phyloP scores from a whole-genome alignment of 1,140 invertebrate species.

The Heterodera carotae region DNA sequence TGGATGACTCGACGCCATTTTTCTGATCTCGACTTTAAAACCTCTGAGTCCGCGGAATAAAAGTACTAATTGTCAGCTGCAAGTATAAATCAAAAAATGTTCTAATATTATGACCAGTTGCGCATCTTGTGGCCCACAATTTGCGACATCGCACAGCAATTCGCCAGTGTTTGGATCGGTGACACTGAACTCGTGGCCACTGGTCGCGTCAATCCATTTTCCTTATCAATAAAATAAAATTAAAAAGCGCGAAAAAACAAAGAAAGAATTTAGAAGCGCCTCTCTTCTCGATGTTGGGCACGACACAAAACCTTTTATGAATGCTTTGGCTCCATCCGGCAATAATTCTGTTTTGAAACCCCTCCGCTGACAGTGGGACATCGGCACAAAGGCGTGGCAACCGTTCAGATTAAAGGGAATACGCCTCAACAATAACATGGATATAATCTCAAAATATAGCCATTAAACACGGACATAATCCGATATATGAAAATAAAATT shows the following conservation, averaged over 20 bases:
- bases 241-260: constrained; percentile 19
- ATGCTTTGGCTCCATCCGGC: constrained; percentile 53
- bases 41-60: too few species aligned
- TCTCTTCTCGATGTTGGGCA: not conserved
- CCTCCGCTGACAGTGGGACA: not conserved
- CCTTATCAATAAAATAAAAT: constrained; percentile 43
- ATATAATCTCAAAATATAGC: too few species aligned
- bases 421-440: not conserved
- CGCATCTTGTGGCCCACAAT: constrained; percentile 57
- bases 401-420: not conserved
- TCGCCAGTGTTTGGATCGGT: constrained; percentile 55
- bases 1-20: too few species aligned
- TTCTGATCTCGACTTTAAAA: too few species aligned
- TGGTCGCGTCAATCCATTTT: constrained; percentile 50
- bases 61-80: too few species aligned
- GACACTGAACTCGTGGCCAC: constrained; percentile 53
- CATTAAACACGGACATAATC: too few species aligned
- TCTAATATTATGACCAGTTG: constrained; percentile 43
- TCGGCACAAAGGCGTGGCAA: not conserved
- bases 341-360: constrained; percentile 37
- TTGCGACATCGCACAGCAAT: constrained; percentile 50
- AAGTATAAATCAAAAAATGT: constrained; percentile 22
- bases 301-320: constrained; percentile 52
- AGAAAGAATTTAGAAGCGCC: not conserved
- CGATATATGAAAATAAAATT: too few species aligned